Conservation (phyloP, 2,888 invertebrate species). For the Lasiommata megera region DNA sequence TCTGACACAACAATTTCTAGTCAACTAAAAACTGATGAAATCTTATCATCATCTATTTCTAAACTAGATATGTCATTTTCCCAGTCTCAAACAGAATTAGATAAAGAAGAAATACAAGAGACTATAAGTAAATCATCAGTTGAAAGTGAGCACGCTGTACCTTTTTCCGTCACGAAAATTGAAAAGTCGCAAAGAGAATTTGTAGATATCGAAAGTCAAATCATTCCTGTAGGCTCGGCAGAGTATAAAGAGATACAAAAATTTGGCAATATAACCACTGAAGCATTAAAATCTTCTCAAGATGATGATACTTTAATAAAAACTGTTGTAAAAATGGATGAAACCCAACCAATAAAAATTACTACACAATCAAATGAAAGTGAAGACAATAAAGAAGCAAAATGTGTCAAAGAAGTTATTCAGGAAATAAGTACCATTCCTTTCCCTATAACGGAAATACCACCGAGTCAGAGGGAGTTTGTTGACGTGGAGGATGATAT, state of each 20-base stretch:
- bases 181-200: constrained; percentile 63
- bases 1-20: constrained; percentile 74
- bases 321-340: constrained; percentile 44
- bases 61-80: constrained; percentile 67
- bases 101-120: constrained; percentile 53
- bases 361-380: constrained; percentile 23
- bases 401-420: constrained; percentile 59
- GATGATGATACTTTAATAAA: constrained; percentile 50
- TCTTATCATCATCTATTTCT: constrained; percentile 69
- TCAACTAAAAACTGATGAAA: constrained; percentile 70
- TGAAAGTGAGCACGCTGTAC: constrained; percentile 53
- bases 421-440: constrained; percentile 66
- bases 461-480: constrained; percentile 74
- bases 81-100: constrained; percentile 54
- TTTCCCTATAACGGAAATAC: constrained; percentile 67
- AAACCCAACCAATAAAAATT: constrained; percentile 41
- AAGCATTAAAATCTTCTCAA: constrained; percentile 42
- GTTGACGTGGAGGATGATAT: constrained; percentile 74
- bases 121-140: constrained; percentile 42
- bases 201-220: constrained; percentile 75
- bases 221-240: constrained; percentile 67
- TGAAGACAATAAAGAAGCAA: constrained; percentile 47
- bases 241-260: constrained; percentile 70
- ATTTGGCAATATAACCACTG: constrained; percentile 58
- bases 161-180: constrained; percentile 64